These are phyloP conservation scores for Tetragonula carbonaria DNA, from an alignment of 2,888 invertebrate species.

Conservation along the genomic window DNA sequence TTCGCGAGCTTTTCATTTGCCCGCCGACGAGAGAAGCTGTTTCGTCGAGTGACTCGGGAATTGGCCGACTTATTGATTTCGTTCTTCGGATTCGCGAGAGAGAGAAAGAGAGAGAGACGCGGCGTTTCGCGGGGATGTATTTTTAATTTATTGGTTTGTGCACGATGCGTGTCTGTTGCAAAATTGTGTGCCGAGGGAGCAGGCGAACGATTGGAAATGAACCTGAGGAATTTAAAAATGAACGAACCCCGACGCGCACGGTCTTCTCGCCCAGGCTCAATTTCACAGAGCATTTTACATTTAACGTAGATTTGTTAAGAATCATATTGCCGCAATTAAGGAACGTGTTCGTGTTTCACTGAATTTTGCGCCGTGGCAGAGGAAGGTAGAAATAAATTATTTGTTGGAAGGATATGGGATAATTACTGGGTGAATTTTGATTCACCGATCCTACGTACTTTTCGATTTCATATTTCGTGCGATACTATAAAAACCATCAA, in stretches of 20 bases:
- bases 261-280: neutral
- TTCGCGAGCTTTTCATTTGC: neutral
- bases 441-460: too few relatives aligned
- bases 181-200: neutral
- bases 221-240: neutral
- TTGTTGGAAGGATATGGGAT: neutral
- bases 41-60: neutral
- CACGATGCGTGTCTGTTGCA: neutral
- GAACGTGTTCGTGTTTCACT: too few relatives aligned
- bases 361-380: neutral
- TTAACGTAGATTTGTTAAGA: neutral
- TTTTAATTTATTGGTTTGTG: neutral
- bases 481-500: too few relatives aligned
- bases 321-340: neutral
- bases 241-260: neutral
- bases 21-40: neutral
- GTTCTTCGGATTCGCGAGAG: too few relatives aligned
- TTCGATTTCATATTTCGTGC: too few relatives aligned
- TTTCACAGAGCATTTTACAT: neutral
- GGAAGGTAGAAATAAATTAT: neutral
- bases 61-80: neutral
- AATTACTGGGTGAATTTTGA: too few relatives aligned
- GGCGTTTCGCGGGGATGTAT: neutral
- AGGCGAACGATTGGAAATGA: neutral
- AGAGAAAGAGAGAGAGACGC: too few relatives aligned